Conservation (phyloP, 2,797 vertebrate genomes). For the Glossophaga mutica region DNA sequence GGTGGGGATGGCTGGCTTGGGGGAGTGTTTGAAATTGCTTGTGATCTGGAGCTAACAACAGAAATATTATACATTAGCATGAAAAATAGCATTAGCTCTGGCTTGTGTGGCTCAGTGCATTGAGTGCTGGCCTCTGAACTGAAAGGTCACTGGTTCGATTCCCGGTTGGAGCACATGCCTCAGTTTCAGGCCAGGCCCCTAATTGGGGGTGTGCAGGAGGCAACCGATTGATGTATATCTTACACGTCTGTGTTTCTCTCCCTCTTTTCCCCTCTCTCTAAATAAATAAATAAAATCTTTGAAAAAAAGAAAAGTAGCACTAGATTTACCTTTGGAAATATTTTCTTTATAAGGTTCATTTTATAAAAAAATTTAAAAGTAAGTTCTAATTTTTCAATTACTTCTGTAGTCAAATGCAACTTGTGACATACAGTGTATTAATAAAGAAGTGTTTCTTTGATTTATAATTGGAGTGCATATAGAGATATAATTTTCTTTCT, state of each 20-base stretch:
- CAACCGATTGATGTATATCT: too few relatives aligned
- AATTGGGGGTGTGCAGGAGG: too few relatives aligned
- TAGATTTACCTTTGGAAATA: conserved; percentile 6
- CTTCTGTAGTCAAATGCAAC: conserved; percentile 16
- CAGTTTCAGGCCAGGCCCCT: too few relatives aligned
- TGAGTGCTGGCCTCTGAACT: too few relatives aligned
- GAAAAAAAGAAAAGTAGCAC: background rate
- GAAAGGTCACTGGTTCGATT: too few relatives aligned
- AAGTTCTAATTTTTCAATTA: background rate
- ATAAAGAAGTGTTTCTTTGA: conserved; percentile 40
- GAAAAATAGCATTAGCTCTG: background rate
- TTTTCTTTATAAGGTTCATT: background rate
- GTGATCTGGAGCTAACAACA: background rate
- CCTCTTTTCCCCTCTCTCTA: too few relatives aligned
- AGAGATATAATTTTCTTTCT: background rate
- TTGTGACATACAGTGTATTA: background rate
- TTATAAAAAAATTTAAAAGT: background rate
- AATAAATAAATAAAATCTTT: too few relatives aligned
- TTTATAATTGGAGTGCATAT: background rate
- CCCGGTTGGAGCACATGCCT: too few relatives aligned
- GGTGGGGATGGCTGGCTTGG: too few relatives aligned
- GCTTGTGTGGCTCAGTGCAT: too few relatives aligned
- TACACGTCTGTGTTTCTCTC: too few relatives aligned
- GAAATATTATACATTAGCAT: background rate
- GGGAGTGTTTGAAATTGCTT: background rate